Conservation (phyloP, 2,888 invertebrate species). For the Clusia tigrina region DNA sequence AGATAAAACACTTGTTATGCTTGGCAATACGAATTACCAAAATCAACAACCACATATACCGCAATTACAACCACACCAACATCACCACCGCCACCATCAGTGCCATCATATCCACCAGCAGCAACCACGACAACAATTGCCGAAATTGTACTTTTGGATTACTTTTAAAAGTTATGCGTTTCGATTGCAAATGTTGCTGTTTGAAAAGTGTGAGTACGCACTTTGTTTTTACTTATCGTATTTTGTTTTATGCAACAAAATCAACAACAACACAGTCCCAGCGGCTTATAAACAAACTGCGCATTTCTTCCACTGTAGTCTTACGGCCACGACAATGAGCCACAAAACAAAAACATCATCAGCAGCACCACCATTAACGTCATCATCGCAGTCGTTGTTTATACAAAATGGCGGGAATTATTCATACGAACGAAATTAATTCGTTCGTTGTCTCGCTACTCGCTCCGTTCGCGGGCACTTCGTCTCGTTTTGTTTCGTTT, state of each 20-base stretch:
- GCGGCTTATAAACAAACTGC: too few relatives aligned
- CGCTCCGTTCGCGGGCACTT: not conserved
- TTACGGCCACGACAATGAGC: too few relatives aligned
- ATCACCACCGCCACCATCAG: not conserved
- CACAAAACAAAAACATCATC: too few relatives aligned
- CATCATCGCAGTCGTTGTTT: conserved; percentile 1
- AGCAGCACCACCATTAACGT: too few relatives aligned
- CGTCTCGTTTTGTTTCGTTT: conserved; percentile 2
- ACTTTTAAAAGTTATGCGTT: conserved; percentile 5
- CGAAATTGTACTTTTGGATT: conserved; percentile 22
- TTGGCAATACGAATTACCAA: conserved; percentile 18
- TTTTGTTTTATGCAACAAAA: too few relatives aligned
- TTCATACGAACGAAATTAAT: conserved; percentile 12
- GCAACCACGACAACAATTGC: not conserved
- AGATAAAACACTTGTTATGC: conserved; percentile 25
- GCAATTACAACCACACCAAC: not conserved
- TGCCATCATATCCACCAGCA: not conserved
- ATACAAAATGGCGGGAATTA: conserved; percentile 35
- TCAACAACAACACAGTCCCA: too few relatives aligned
- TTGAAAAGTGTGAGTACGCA: conserved; percentile 21
- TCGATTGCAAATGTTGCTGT: conserved; percentile 12
- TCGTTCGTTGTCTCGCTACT: not conserved
- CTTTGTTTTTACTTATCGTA: not conserved
- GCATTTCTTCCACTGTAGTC: too few relatives aligned
- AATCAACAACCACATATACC: not conserved